phyloP scores from a whole-genome alignment of 2,113 vertebrate species.

The Camelus dromedarius region DNA sequence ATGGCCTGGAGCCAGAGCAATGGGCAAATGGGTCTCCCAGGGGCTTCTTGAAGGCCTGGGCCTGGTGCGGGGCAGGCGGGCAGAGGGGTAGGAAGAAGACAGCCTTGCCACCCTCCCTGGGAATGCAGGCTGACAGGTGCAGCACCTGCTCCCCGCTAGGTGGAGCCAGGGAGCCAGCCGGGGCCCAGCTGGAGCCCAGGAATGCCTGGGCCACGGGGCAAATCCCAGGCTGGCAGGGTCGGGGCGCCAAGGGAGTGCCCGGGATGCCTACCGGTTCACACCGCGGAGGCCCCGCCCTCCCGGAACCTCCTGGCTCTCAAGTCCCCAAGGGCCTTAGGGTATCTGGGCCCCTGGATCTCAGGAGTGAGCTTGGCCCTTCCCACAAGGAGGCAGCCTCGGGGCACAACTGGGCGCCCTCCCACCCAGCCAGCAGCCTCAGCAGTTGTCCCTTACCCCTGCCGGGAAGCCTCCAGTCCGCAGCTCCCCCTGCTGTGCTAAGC shows the following conservation, averaged over 20 bases:
- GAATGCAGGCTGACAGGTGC: not conserved
- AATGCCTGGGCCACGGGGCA: slow-evolving; percentile 47
- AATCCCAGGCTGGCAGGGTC: slow-evolving; percentile 59
- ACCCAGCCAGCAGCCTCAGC: not conserved
- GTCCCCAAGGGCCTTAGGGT: not conserved
- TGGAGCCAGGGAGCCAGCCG: slow-evolving; percentile 48
- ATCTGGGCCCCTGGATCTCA: not conserved
- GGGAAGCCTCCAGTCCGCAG: not conserved
- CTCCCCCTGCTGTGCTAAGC: not conserved
- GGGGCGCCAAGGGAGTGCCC: not conserved
- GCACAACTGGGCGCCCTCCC: not conserved
- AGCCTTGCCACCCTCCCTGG: not conserved
- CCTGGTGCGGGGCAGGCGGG: rapidly evolving
- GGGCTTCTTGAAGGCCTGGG: not conserved
- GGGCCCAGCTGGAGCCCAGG: slow-evolving; percentile 44
- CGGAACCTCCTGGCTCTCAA: not conserved
- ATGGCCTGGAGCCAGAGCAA: not conserved
- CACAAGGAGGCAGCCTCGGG: not conserved
- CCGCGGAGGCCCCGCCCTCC: slow-evolving; percentile 50
- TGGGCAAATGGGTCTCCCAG: not conserved
- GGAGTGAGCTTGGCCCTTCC: not conserved
- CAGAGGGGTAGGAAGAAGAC: not conserved
- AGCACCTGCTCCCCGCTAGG: slow-evolving; percentile 47
- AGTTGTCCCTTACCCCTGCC: not conserved
- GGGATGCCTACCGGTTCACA: slow-evolving; percentile 55